phyloP scores from a whole-genome alignment of 2,888 invertebrate species.

The Conchocele bisecta region DNA sequence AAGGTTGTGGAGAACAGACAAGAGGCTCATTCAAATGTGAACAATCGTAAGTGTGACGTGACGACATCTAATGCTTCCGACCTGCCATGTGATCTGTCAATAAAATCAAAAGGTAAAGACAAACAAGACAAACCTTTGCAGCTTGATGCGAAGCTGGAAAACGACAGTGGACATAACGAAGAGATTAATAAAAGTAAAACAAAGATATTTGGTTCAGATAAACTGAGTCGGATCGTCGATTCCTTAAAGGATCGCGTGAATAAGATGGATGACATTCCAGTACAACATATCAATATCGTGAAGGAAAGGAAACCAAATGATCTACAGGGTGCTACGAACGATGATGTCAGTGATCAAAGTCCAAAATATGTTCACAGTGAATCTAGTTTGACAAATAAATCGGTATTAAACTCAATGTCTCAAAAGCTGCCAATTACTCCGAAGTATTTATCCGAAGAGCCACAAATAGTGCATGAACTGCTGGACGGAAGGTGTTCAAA shows the following conservation, averaged over 20 bases:
- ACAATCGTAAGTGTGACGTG: slow-evolving; percentile 26
- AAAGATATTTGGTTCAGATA: slow-evolving; percentile 74
- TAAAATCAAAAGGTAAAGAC: slow-evolving; percentile 66
- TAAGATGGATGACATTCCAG: slow-evolving; percentile 70
- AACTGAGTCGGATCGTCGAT: slow-evolving; percentile 74
- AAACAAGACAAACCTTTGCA: slow-evolving; percentile 45
- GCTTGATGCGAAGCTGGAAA: no score
- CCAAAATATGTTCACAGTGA: no score
- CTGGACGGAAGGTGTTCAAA: no score
- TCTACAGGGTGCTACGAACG: not conserved
- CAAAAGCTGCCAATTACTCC: no score
- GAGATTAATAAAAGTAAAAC: slow-evolving; percentile 57
- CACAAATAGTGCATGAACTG: no score
- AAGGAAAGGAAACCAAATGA: not conserved
- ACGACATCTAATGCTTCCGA: slow-evolving; percentile 56
- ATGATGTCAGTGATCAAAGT: not conserved
- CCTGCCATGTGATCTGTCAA: slow-evolving; percentile 73
- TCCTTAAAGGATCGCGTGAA: slow-evolving; percentile 74
- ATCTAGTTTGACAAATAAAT: slow-evolving; percentile 7
- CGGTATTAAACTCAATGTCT: slow-evolving; percentile 26
- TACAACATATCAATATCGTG: no score
- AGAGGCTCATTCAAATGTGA: slow-evolving; percentile 45
- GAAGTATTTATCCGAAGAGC: no score
- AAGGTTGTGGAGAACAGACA: slow-evolving; percentile 40
- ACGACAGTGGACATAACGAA: no score